Evolutionary conservation across 1,140 invertebrate species (phyloP).

Genomic region (Drosophila orena): DNA sequence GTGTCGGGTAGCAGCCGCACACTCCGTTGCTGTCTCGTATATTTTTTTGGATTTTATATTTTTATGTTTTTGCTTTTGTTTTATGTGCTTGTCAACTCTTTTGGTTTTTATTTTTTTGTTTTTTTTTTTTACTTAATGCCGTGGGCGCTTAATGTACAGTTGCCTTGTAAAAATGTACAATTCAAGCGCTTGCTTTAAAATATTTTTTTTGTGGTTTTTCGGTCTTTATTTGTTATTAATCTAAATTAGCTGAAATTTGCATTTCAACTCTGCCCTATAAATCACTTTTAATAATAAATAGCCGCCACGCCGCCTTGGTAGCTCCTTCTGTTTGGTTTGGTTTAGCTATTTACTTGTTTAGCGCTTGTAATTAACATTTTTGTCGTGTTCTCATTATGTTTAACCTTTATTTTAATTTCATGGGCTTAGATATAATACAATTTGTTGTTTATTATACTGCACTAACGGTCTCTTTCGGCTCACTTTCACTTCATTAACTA

Average conservation of each 20-base stretch:
- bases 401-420: slow-evolving; percentile 40
- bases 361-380: slow-evolving; percentile 73
- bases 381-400: slow-evolving; percentile 67
- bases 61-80: slow-evolving; percentile 37
- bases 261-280: slow-evolving; percentile 58
- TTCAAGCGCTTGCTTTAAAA: slow-evolving; percentile 81
- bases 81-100: slow-evolving; percentile 74
- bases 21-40: slow-evolving; percentile 57
- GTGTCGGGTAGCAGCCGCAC: slow-evolving; percentile 42
- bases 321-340: slow-evolving; percentile 21
- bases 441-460: slow-evolving; percentile 63
- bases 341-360: slow-evolving; percentile 57
- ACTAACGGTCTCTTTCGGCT: slow-evolving; percentile 48
- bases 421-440: slow-evolving; percentile 77
- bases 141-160: slow-evolving; percentile 82
- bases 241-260: slow-evolving; percentile 69
- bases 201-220: slow-evolving; percentile 56
- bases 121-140: slow-evolving; percentile 66
- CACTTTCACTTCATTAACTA: slow-evolving; percentile 25
- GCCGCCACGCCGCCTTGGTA: slow-evolving; percentile 53
- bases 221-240: slow-evolving; percentile 65
- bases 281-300: slow-evolving; percentile 74
- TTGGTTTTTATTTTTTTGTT: slow-evolving; percentile 41
- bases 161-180: slow-evolving; percentile 83
- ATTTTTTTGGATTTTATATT: slow-evolving; percentile 51